Evolutionary conservation across 1,140 invertebrate genomes (phyloP), one percentile per base, ranked within the genome.

Genomic region (Copidosoma floridanum): DNA sequence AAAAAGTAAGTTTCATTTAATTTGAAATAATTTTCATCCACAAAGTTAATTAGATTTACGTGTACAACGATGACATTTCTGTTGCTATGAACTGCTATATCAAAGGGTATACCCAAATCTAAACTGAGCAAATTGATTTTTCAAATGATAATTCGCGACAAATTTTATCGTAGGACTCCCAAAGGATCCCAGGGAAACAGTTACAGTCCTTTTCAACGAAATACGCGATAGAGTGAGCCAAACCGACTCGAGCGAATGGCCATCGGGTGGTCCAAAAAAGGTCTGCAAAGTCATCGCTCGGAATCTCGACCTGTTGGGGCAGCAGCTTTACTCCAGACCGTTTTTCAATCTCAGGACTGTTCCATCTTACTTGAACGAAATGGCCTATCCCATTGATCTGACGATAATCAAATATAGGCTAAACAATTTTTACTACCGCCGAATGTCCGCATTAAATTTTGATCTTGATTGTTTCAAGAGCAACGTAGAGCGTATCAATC

Each of bases 321-420:
- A 86, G 59, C 80, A 97, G 44, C 87, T 92, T 1, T 90, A 93
- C 32, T 93, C 95, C 0, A 94, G 97, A 81, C 89, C 91, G 1
- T 99, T 98, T 79, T 95, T 98, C 7, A 95, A 98, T 83, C 85
- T 98, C 29, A 94, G 90, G 73, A 81, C 84, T 29, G 97, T 97
- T 81, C 94, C 95, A 1, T 79, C 85, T 10, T 99, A 99, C 80
- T 92, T 92, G 0, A 86, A 87, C 61, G 81, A 91, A 18, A 92
- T 98, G 46, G 92, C 93, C 72, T 98, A 98, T 83, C 95, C 95
- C 5, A 92, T 98, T 61, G 96, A 98, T 83, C 83, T 99, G 27
- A 91, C 90, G 27, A 97, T 93, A 12, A 95, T 99, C 57, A 94
- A 93, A 78, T 87, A 89, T 37, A 78, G 86, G 55, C 86, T 95